Base-by-base conservation (phyloP, 1,140 invertebrate genomes). In the Lanistes nyassanus region DNA sequence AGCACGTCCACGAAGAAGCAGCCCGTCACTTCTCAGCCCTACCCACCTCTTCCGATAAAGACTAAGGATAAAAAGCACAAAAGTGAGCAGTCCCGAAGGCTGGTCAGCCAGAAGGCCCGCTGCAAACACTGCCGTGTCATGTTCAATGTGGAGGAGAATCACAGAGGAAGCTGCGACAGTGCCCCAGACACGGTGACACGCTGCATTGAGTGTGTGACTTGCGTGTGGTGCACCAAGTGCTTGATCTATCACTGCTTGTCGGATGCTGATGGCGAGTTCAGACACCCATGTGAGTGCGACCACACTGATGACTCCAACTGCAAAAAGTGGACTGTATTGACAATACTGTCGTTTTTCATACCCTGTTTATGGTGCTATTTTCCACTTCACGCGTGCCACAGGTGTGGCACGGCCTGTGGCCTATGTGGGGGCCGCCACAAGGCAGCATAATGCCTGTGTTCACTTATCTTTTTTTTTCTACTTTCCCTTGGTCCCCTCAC, bases 361-460 rank as follows among this genome's bases (percentile, higher is more conserved):
- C 97, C 96, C 74, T 98, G 97, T 90, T 92, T 98, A 75, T 98
- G 96, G 92, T 95, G 95, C 89, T 98, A 98, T 91, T 92, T 94
- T 82, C 96, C 95, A 55, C 91, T 97, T 31, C 92, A 93, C 78
- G 93, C 94, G 76, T 94, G 94, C 84, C 96, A 98, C 89, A 92
- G 92, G 90, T 94, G 94, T 81, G 94, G 95, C 62, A 91, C 94
- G 73, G 90, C 91, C 9, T 95, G 94, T 83, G 93, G 93, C 31
- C 86, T 95, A 37, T 95, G 95, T 80, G 95, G 95, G n/a, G 95
- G 94, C 0, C 91, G 92, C 76, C 96, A 97, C 89, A 92, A 93
- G 83, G 93, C 94, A 74, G 88, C 89, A 72, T 89, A 81, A 86
- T 69, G 70, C 47, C 42, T 64, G 36, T 58, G 29, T n/a, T 67